Conservation (phyloP, 1,140 invertebrate genomes). For the Philaenus spumarius region DNA sequence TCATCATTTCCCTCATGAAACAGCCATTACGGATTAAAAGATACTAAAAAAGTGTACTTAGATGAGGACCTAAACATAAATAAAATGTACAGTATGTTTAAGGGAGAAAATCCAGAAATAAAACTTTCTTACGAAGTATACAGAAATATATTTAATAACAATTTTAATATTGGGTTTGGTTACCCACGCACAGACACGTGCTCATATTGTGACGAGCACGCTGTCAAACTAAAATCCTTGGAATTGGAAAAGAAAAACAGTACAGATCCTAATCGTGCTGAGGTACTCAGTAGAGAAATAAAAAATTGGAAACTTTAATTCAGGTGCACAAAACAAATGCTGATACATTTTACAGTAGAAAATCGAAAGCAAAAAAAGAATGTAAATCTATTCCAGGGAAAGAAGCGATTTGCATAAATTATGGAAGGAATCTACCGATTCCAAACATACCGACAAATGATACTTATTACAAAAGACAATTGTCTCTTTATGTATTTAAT, state of each 20-base stretch:
- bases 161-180: slow-evolving; percentile 7
- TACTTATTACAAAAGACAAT: too few relatives aligned
- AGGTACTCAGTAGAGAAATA: neutral
- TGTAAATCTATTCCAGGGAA: too few relatives aligned
- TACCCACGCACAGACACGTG: slow-evolving; percentile 7
- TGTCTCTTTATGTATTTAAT: too few relatives aligned
- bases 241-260: neutral
- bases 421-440: too few relatives aligned
- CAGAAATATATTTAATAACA: slow-evolving; percentile 5
- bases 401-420: too few relatives aligned
- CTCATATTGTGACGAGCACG: neutral
- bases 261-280: neutral
- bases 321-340: neutral
- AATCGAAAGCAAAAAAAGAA: neutral
- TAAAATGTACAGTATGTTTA: slow-evolving; percentile 6
- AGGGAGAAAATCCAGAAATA: neutral
- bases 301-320: neutral
- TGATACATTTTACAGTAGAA: neutral
- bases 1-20: neutral
- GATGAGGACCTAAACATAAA: neutral
- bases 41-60: slow-evolving; percentile 5
- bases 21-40: slow-evolving; percentile 3
- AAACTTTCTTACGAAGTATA: neutral
- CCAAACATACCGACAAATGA: too few relatives aligned
- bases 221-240: neutral